Conservation (phyloP, 2,113 vertebrate species). For the Xenopus laevis region DNA sequence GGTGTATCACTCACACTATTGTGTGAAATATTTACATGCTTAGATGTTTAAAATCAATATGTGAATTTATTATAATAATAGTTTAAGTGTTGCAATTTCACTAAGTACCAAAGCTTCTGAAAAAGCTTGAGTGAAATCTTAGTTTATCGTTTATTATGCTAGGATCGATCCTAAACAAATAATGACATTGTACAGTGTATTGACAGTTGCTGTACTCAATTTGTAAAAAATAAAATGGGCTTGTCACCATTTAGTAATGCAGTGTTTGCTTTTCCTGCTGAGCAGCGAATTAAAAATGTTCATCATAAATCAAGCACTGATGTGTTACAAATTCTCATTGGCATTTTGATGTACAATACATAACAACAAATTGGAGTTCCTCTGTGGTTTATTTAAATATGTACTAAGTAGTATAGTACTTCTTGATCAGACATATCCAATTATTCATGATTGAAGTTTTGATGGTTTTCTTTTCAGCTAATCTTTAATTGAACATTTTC, state of each 20-base stretch:
- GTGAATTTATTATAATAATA: no score
- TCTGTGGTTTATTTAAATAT: conserved; percentile 31
- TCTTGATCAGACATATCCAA: conserved; percentile 25
- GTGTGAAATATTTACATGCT: no score
- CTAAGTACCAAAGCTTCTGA: no score
- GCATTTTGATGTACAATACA: conserved; percentile 41
- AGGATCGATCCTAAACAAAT: no score
- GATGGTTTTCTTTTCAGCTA: conserved; percentile 2
- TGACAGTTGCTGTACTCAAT: conserved; percentile 20
- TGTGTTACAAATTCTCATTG: conserved; percentile 42
- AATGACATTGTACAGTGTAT: conserved; percentile 12
- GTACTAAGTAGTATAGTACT: conserved; percentile 13
- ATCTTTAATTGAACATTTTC: no score
- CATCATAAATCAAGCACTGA: conserved; percentile 41
- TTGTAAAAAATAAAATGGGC: conserved; percentile 35
- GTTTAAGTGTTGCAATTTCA: no score
- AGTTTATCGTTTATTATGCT: no score
- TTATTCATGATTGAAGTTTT: conserved; percentile 34
- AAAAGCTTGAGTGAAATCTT: no score
- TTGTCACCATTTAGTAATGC: conserved; percentile 42
- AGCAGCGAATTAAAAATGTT: conserved; percentile 37
- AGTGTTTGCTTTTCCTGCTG: conserved; percentile 38
- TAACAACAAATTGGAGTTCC: conserved; percentile 34
- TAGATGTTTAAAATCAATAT: no score
- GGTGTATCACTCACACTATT: no score